A percentile compares a stretch with the other conserved stretches of the same genome.
phyloP scores from a whole-genome alignment of 2,888 invertebrate genomes.

The Anagyrus pseudococci region DNA sequence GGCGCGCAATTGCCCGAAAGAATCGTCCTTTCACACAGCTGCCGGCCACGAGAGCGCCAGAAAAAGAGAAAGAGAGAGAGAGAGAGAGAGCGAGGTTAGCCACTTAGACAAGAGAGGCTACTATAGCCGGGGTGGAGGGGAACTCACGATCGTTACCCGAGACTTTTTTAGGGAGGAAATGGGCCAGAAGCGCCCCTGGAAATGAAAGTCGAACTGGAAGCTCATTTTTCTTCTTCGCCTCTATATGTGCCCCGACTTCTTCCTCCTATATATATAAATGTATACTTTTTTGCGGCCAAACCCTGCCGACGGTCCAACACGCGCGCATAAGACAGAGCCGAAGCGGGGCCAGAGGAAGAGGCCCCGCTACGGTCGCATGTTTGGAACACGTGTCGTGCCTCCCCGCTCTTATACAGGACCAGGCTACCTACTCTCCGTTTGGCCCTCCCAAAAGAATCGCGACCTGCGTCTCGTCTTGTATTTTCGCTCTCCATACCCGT shows the following conservation, averaged over 20 bases:
- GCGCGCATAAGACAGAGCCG: background rate
- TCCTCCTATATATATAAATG: too few relatives aligned
- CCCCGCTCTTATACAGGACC: constrained; percentile 26
- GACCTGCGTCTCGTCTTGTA: constrained; percentile 36
- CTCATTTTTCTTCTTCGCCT: constrained; percentile 28
- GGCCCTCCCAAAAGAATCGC: constrained; percentile 27
- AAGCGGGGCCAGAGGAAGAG: background rate
- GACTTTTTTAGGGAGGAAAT: constrained; percentile 23
- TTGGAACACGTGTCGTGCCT: constrained; percentile 52
- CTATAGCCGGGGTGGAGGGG: too few relatives aligned
- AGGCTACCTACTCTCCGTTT: constrained; percentile 36
- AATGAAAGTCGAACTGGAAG: constrained; percentile 26
- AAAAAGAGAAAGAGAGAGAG: background rate
- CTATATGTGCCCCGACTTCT: too few relatives aligned
- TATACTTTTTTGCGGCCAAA: constrained; percentile 34
- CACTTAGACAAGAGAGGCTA: background rate
- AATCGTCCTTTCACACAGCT: background rate
- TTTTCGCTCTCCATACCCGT: constrained; percentile 39
- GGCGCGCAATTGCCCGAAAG: background rate
- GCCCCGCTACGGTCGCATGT: constrained; percentile 39
- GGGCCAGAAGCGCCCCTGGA: constrained; percentile 3
- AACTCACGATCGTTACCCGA: constrained; percentile 10
- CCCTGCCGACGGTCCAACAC: background rate
- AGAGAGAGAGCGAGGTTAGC: background rate
- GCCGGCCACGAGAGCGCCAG: background rate